These are phyloP conservation scores for Caenorhabditis sp. DNA, from an alignment of 2,888 invertebrate species.

Conservation along the genomic window DNA sequence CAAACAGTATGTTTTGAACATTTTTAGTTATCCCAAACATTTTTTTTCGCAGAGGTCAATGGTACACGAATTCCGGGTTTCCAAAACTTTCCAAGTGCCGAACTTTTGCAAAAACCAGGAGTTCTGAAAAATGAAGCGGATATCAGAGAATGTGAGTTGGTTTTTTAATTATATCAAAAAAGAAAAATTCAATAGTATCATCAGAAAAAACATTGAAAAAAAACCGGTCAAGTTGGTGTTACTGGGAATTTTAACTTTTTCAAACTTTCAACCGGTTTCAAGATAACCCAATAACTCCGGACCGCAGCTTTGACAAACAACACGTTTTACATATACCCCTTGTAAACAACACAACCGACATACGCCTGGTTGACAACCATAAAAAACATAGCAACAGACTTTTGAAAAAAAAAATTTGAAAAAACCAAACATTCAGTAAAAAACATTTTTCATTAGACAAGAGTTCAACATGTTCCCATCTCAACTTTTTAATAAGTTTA, in stretches of 20 bases:
- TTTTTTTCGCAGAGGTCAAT: slow-evolving; percentile 42
- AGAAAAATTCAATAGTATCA: background rate
- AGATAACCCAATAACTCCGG: too few relatives aligned
- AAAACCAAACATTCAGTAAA: background rate
- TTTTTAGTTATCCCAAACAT: slow-evolving; percentile 5
- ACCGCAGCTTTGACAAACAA: too few relatives aligned
- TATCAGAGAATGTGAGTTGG: slow-evolving; percentile 35
- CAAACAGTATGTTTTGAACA: slow-evolving; percentile 22
- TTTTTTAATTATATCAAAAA: too few relatives aligned
- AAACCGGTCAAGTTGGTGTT: background rate
- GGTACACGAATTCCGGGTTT: slow-evolving; percentile 57
- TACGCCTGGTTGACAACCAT: too few relatives aligned
- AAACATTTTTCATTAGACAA: too few relatives aligned
- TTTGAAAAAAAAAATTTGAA: background rate
- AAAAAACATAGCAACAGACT: too few relatives aligned
- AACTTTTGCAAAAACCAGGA: slow-evolving; percentile 43
- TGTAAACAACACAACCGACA: too few relatives aligned
- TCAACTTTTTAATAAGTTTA: too few relatives aligned
- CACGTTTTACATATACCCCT: too few relatives aligned
- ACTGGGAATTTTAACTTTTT: too few relatives aligned
- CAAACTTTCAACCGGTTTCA: too few relatives aligned
- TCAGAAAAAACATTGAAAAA: background rate
- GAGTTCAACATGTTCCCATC: too few relatives aligned
- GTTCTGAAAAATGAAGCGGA: slow-evolving; percentile 39
- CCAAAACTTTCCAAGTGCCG: slow-evolving; percentile 52